Base-by-base conservation (phyloP, 2,888 invertebrate species). In the Hanleya hanleyi region DNA sequence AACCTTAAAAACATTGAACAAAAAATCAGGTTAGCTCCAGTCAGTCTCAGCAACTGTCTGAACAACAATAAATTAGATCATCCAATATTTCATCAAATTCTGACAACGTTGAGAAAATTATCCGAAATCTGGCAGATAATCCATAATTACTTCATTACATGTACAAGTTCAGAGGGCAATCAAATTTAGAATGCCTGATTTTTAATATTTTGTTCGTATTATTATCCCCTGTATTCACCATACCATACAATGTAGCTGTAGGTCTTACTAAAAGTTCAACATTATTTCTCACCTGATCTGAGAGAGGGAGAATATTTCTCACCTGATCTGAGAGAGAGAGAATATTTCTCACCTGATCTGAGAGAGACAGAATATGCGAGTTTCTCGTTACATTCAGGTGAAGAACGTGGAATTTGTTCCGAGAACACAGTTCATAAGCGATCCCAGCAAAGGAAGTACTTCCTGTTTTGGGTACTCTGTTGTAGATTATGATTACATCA, bases 371-470 rank as follows among this genome's bases (percentile, higher is more conserved):
- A n/a, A 96, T 95, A 92, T 98, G 98, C 93, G 95, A 95, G 91
- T 99, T 99, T 75, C 96, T 96, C 0, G 97, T 97, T 70, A 98
- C 95, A 91, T 99, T 99, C 81, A 99, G 95, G 92, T 99, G 99
- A 83, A 99, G 92, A 49, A 96, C 95, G 91, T 95, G 94, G 89
- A 94, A 96, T 81, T 93, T 93, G 88, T 93, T 94, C 69, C 79
- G 85, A 87, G 94, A 94, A 90, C 96, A 96, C 75, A 96, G 91
- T 90, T 96, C 96, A 87, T 97, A 97, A 0, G 96, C 96, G 74
- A 97, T 94, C 74, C 96, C 96, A 78, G 96, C 96, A 89, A 98
- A 97, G 91, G 97, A 97, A 9, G 98, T 98, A 29, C 98, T 98
- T 22, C 96, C 98, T 38, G 98, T 98, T 92, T 98, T 98, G 9